These are phyloP conservation scores for Amazona guildingii DNA, from an alignment of 2,113 vertebrate species.

Conservation along the genomic window DNA sequence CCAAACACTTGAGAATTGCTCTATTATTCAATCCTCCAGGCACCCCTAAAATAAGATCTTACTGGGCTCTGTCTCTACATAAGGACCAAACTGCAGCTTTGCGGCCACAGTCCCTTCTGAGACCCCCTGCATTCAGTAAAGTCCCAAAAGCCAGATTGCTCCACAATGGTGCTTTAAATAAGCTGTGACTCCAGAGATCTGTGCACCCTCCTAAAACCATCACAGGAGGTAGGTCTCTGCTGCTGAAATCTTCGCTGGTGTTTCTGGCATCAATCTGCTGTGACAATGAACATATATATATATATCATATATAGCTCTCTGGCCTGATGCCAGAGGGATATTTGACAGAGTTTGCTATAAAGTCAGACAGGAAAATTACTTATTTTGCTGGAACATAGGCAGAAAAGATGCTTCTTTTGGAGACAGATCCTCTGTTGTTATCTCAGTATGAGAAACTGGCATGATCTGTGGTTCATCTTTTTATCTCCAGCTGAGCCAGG, in stretches of 20 bases:
- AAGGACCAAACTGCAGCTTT: neutral
- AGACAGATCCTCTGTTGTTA: neutral
- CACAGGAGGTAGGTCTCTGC: neutral
- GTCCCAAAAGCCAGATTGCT: neutral
- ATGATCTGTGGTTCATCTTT: neutral
- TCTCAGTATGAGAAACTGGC: neutral
- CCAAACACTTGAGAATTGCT: neutral
- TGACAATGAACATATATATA: neutral
- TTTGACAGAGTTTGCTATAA: neutral
- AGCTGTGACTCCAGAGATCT: neutral
- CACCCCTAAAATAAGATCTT: neutral
- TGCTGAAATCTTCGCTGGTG: neutral
- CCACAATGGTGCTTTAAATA: neutral
- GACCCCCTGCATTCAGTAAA: neutral
- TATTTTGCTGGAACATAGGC: neutral
- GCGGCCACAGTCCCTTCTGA: neutral
- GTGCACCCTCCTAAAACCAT: neutral
- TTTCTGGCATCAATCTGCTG: neutral
- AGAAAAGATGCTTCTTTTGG: neutral
- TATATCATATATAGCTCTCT: neutral
- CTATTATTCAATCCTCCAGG: slow-evolving; percentile 2
- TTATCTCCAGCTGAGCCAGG: neutral
- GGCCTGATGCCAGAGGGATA: neutral
- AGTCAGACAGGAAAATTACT: neutral
- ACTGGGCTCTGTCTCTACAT: neutral